Base-by-base conservation (phyloP, 35 echinoderm and acorn worm genomes). In the Strongylocentrotus purpuratus region DNA sequence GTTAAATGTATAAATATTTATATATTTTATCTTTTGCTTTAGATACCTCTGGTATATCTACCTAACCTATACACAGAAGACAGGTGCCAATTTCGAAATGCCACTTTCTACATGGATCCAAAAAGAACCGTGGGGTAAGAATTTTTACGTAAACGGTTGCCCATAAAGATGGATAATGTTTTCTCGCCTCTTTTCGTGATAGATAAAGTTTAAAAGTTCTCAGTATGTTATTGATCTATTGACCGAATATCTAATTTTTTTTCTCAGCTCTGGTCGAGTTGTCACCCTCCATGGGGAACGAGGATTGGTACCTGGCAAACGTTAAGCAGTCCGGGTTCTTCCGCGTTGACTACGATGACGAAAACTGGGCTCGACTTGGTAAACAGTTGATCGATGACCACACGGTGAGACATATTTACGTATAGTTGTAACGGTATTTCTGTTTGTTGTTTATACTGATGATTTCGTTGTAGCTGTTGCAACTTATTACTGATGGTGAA, bases 251-350 rank as follows among this genome's bases (percentile, higher is more conserved):
- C 52, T 14, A 59, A 41, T 55, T 13, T 11, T n/a, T n/a, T n/a
- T 12, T 28, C 28, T 28, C 85, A 95, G 94, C 70, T 22, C 28
- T 88, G 17, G 31, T 95, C 33, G 45, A 95, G 7, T 91, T 95
- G 15, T 14, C 95, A 55, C 11, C 88, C 22, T 45, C 58, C n/a
- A 32, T 91, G 10, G 32, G 32, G 17, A 12, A 20, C 15, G 55
- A 86, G 52, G 98, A 99, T 88, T 99, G 98, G 98, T 98, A 96
- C 46, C 61, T 99, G 8, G 94, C 94, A 0, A 99, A 99, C 45
- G 86, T 95, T 10, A 95, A 96, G 32, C 97, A 98, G 32, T 96
- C 94, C 48, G 97, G 97, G 8, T 99, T 95, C 48, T 99, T 97
- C 94, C 46, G 98, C 45, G 97, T 99, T 5, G 98, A 99, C 71